These are phyloP conservation scores for Alexandromys fortis DNA, from an alignment of 2,113 vertebrate genomes.

Conservation along the genomic window DNA sequence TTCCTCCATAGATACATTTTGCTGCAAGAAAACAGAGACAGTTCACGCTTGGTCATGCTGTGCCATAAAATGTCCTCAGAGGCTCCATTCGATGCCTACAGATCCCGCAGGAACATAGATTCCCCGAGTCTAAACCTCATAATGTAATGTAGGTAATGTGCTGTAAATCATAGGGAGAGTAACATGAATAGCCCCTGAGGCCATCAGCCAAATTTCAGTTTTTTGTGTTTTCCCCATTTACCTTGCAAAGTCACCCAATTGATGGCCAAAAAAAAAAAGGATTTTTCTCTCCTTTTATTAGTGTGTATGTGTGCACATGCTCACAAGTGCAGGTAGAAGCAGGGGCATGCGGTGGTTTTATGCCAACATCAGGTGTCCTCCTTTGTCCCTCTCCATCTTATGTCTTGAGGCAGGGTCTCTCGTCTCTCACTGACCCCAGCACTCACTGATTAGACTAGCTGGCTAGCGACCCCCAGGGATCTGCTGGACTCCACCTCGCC, in stretches of 20 bases:
- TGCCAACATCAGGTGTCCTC: neutral
- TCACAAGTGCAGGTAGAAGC: neutral
- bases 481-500: no score
- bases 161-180: neutral
- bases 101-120: neutral
- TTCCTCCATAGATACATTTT: slow-evolving; percentile 93
- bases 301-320: neutral
- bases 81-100: neutral
- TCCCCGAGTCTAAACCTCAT: neutral
- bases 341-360: no score
- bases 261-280: neutral
- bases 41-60: slow-evolving; percentile 34
- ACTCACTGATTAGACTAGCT: neutral
- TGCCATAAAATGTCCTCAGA: neutral
- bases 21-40: slow-evolving; percentile 85
- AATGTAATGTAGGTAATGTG: no score
- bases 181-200: neutral
- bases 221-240: neutral
- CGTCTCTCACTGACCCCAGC: neutral
- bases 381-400: neutral
- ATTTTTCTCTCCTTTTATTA: neutral
- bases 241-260: neutral
- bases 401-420: neutral
- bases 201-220: neutral
- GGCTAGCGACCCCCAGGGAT: neutral